A percentile compares a stretch with the other conserved stretches of the same genome.
Conservation (phyloP, 2,888 invertebrate genomes). For the Nymphalis urticae region DNA sequence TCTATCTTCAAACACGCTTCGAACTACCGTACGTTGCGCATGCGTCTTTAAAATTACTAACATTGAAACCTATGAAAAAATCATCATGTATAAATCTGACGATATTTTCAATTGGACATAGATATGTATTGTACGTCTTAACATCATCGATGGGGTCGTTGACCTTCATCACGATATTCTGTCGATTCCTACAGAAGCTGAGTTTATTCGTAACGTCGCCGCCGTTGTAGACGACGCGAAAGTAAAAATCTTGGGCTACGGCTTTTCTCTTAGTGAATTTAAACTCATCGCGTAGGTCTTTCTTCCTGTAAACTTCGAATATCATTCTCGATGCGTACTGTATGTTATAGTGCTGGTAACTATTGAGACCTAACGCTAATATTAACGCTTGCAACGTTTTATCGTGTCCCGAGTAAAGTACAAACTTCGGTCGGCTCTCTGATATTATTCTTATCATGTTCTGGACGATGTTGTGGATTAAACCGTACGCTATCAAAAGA, state of each 20-base stretch:
- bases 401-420: conserved; percentile 95
- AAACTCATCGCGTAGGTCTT: conserved; percentile 70
- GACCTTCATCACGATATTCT: conserved; percentile 75
- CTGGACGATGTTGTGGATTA: conserved; percentile 89
- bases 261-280: conserved; percentile 80
- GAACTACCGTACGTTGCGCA: conserved; percentile 77
- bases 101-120: conserved; percentile 93
- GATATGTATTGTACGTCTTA: conserved; percentile 73
- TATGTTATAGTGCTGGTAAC: conserved; percentile 85
- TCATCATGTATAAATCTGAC: conserved; percentile 93
- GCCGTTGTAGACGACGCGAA: conserved; percentile 92
- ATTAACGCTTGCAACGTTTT: conserved; percentile 92
- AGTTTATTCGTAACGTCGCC: conserved; percentile 91
- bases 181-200: conserved; percentile 87
- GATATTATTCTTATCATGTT: conserved; percentile 91
- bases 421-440: conserved; percentile 87
- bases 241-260: conserved; percentile 87
- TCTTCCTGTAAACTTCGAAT: conserved; percentile 92
- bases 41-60: conserved; percentile 94
- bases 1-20: conserved; percentile 22
- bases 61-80: conserved; percentile 90
- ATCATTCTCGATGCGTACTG: conserved; percentile 93
- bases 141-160: conserved; percentile 63
- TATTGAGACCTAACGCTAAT: conserved; percentile 87
- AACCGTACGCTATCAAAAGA: conserved; percentile 89